Evolutionary conservation across 2,797 vertebrate species (phyloP).

Genomic region (Liparis tanakae): DNA sequence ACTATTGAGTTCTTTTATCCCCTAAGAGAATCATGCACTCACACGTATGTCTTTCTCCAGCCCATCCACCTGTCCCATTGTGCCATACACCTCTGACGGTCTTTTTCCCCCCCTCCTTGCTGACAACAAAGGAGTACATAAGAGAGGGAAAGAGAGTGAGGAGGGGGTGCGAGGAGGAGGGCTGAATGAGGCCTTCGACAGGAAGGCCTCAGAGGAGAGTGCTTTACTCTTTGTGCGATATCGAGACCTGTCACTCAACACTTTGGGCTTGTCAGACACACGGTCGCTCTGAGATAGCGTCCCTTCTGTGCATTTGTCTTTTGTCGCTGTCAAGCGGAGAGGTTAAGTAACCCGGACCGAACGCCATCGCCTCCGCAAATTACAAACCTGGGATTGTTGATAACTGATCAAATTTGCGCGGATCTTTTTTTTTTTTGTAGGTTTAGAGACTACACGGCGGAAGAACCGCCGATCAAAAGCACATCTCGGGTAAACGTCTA

Average conservation of each 20-base stretch:
- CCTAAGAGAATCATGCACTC: constrained; percentile 53
- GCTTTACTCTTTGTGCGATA: constrained; percentile 42
- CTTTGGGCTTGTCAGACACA: constrained; percentile 40
- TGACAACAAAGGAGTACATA: constrained; percentile 56
- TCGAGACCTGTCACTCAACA: constrained; percentile 54
- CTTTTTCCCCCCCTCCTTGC: constrained; percentile 5
- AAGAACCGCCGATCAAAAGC: constrained; percentile 12
- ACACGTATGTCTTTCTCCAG: constrained; percentile 53
- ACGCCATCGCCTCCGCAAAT: constrained; percentile 14
- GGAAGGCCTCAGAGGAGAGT: constrained; percentile 42
- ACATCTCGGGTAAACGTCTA: constrained; percentile 20
- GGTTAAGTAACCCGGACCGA: constrained; percentile 31
- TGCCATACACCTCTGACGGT: constrained; percentile 61
- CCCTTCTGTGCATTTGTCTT: constrained; percentile 33
- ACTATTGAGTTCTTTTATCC: constrained; percentile 78
- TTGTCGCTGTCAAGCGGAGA: constrained; percentile 9
- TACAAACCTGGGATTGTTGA: constrained; percentile 16
- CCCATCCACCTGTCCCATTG: constrained; percentile 76
- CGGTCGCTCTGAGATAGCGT: constrained; percentile 13
- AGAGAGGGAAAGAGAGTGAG: constrained; percentile 35
- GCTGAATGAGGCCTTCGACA: constrained; percentile 44
- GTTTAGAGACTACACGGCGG: not conserved
- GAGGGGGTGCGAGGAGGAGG: constrained; percentile 14
- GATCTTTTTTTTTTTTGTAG: constrained; percentile 26
- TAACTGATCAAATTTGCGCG: constrained; percentile 22